These are phyloP conservation scores for Arrhamphus sclerolepis DNA, from an alignment of 2,797 vertebrate genomes.

Conservation along the genomic window DNA sequence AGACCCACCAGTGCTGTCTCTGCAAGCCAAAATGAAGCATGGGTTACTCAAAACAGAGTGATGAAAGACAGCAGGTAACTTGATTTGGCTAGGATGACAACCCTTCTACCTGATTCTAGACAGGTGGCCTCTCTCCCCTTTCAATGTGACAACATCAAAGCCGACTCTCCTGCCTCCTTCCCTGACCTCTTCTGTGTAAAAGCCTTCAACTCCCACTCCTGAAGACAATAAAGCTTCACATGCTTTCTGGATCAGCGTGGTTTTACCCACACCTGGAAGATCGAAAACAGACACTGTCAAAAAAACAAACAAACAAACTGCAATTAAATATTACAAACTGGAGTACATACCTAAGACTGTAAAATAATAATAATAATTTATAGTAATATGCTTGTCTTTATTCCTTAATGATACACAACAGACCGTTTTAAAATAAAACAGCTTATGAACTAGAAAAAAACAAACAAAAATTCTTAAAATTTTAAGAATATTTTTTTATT, in stretches of 20 bases:
- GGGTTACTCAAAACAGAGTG: slow-evolving; percentile 24
- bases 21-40: slow-evolving; percentile 35
- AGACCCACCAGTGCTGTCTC: slow-evolving; percentile 58
- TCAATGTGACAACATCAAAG: slow-evolving; percentile 94
- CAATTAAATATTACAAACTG: neutral
- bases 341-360: neutral
- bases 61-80: slow-evolving; percentile 17
- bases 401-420: no score
- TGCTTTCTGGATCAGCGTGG: slow-evolving; percentile 91
- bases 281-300: slow-evolving; percentile 16
- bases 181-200: slow-evolving; percentile 96
- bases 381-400: no score
- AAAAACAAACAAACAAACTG: neutral
- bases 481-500: no score
- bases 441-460: no score
- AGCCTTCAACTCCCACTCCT: slow-evolving; percentile 84
- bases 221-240: slow-evolving; percentile 83
- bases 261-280: slow-evolving; percentile 92
- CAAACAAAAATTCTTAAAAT: no score
- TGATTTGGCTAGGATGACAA: slow-evolving; percentile 17
- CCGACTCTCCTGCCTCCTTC: slow-evolving; percentile 88
- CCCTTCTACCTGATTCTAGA: slow-evolving; percentile 88
- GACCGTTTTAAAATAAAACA: no score
- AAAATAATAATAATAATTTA: no score
- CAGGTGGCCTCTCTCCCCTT: slow-evolving; percentile 86